phyloP scores from a whole-genome alignment of 2,113 vertebrate species.

The Hemicordylus capensis region DNA sequence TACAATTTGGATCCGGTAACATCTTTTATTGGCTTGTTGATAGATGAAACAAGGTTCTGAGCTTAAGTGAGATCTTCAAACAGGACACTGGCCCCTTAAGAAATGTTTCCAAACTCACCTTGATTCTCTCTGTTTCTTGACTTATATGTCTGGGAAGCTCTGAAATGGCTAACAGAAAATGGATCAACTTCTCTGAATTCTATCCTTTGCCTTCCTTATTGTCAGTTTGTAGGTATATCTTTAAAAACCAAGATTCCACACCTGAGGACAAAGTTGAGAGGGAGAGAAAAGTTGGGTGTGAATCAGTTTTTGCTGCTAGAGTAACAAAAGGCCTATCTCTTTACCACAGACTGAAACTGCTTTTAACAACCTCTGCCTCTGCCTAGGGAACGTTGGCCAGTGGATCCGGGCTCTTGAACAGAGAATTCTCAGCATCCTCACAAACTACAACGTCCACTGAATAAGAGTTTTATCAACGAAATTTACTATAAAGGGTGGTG shows the following conservation, averaged over 20 bases:
- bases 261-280: neutral
- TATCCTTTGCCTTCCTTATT: neutral
- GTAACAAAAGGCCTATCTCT: neutral
- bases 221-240: neutral
- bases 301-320: neutral
- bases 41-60: neutral
- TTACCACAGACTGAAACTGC: too few species aligned
- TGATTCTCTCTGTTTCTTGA: too few species aligned
- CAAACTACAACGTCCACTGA: too few species aligned
- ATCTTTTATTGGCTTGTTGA: neutral
- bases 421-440: too few species aligned
- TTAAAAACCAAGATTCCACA: neutral
- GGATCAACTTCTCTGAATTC: too few species aligned
- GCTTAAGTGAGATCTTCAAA: neutral
- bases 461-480: too few species aligned
- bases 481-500: too few species aligned
- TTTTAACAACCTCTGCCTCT: too few species aligned
- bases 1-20: too few species aligned
- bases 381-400: too few species aligned
- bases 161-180: neutral
- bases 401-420: too few species aligned
- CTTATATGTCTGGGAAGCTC: neutral
- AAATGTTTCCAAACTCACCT: neutral
- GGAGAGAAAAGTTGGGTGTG: too few species aligned
- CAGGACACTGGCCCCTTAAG: neutral